Conservation (phyloP, 1,140 invertebrate genomes). For the Uloborus diversus region DNA sequence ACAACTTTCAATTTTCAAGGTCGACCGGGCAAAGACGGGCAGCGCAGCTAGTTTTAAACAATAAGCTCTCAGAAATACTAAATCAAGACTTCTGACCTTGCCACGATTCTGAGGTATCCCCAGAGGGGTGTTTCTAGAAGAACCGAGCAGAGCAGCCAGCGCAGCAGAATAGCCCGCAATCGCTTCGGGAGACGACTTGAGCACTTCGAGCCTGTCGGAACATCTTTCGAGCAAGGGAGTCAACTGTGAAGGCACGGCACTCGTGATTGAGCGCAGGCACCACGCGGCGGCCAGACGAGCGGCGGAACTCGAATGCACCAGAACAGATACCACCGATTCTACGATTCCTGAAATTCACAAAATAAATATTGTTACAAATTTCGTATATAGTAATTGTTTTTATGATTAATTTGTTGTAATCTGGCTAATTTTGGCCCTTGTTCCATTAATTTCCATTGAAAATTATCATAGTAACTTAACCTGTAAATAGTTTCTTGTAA, state of each 20-base stretch:
- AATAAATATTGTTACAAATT: not conserved
- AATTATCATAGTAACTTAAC: too few species aligned
- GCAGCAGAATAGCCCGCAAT: constrained; percentile 94
- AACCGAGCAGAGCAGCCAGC: constrained; percentile 90
- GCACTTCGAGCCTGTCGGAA: constrained; percentile 84
- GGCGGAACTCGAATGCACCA: constrained; percentile 92
- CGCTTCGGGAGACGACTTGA: constrained; percentile 91
- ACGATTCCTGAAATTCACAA: constrained; percentile 66
- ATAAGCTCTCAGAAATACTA: too few species aligned
- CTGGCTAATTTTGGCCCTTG: too few species aligned
- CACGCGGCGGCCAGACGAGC: constrained; percentile 92
- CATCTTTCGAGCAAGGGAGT: constrained; percentile 90
- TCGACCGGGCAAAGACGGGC: too few species aligned
- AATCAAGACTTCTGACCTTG: constrained; percentile 73
- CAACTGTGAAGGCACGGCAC: constrained; percentile 92
- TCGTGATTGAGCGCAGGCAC: constrained; percentile 90
- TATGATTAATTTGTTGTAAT: too few species aligned
- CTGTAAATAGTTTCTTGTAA: too few species aligned
- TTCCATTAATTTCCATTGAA: too few species aligned
- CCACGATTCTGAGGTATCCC: constrained; percentile 96
- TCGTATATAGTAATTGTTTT: too few species aligned
- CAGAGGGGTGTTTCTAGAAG: constrained; percentile 87
- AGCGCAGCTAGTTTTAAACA: too few species aligned
- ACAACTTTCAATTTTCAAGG: too few species aligned
- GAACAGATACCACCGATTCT: constrained; percentile 77